These are phyloP conservation scores for Engystomops pustulosus DNA, from an alignment of 2,113 vertebrate species.

Conservation along the genomic window DNA sequence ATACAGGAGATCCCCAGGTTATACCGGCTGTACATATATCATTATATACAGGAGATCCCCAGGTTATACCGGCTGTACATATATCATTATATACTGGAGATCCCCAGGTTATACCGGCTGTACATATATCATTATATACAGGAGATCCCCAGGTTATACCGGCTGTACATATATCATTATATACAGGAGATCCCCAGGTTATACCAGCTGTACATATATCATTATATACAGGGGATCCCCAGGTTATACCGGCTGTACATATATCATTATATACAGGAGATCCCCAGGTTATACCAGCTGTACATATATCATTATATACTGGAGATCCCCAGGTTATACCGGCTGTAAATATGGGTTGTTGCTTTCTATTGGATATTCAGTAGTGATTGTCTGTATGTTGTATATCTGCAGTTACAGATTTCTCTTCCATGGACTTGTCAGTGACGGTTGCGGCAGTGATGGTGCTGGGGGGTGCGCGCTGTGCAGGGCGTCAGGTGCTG, in stretches of 20 bases:
- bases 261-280: too few species aligned
- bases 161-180: not conserved
- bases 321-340: not conserved
- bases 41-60: not conserved
- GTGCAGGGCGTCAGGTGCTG: constrained; percentile 23
- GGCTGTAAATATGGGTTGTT: not conserved
- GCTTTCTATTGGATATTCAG: too few species aligned
- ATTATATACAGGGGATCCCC: not conserved
- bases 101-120: too few species aligned
- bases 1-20: too few species aligned
- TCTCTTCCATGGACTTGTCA: not conserved
- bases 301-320: not conserved
- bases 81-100: too few species aligned
- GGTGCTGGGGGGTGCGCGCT: not conserved
- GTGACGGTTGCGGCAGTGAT: not conserved
- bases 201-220: too few species aligned
- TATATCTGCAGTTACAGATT: not conserved
- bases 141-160: not conserved
- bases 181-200: too few species aligned
- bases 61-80: not conserved
- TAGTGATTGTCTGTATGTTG: not conserved
- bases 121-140: not conserved
- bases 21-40: too few species aligned
- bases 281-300: too few species aligned
- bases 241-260: not conserved